Evolutionary conservation across 1,140 invertebrate species (phyloP).

Genomic region (Holotrichia oblita): DNA sequence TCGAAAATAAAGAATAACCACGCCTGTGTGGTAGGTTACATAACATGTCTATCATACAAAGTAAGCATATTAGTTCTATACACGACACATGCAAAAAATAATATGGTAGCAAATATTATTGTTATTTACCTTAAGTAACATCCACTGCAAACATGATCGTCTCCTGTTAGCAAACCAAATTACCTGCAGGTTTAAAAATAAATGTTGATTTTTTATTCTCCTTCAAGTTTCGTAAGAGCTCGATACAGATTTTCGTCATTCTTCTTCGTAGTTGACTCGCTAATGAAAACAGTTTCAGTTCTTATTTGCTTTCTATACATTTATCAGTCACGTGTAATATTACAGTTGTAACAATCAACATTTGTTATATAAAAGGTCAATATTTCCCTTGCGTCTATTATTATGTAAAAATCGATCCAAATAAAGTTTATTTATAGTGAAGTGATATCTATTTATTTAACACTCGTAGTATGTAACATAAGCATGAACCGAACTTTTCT

Average conservation of each 20-base stretch:
- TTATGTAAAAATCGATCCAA: background rate
- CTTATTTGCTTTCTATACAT: background rate
- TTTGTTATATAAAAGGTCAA: background rate
- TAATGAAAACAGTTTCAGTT: conserved; percentile 20
- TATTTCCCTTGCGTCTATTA: background rate
- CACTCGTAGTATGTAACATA: too few species aligned
- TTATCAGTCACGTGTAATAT: background rate
- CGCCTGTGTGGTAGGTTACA: background rate
- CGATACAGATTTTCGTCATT: background rate
- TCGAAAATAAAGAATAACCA: background rate
- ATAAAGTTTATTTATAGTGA: too few species aligned
- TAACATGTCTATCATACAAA: background rate
- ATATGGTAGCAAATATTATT: background rate
- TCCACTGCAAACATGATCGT: background rate
- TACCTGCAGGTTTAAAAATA: background rate
- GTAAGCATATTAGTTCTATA: background rate
- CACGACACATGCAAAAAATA: background rate
- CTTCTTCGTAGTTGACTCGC: background rate
- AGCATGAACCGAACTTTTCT: too few species aligned
- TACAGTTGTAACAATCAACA: background rate
- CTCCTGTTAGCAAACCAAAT: background rate
- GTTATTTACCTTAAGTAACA: background rate
- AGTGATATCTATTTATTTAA: too few species aligned
- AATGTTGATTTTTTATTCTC: background rate
- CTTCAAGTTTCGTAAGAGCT: background rate